Evolutionary conservation across 1,140 invertebrate genomes (phyloP).

Genomic region (Glomeris maerens): DNA sequence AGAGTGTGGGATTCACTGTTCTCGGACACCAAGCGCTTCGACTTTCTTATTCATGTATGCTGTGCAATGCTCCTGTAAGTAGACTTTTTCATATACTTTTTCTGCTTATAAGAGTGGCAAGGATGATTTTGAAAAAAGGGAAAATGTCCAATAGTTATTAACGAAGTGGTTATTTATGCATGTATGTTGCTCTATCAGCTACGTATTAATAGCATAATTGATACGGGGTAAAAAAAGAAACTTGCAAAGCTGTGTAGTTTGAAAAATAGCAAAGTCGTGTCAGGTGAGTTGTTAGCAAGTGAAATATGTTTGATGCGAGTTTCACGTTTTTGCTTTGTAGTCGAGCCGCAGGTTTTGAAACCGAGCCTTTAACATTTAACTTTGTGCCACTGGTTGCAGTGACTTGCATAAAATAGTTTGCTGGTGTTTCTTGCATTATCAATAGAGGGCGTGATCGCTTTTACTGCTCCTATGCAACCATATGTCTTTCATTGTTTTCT

Average conservation of each 20-base stretch:
- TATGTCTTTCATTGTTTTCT: conserved; percentile 18
- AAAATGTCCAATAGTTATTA: background rate
- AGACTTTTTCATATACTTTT: conserved; percentile 6
- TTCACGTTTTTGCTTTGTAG: conserved; percentile 4
- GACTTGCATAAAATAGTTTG: too few relatives aligned
- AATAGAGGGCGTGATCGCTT: background rate
- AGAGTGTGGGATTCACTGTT: conserved; percentile 92
- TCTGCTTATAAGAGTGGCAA: background rate
- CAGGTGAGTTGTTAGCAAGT: too few relatives aligned
- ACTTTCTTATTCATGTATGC: conserved; percentile 79
- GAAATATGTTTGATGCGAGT: too few relatives aligned
- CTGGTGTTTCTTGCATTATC: too few relatives aligned
- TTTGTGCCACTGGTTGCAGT: background rate
- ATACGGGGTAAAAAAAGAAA: background rate
- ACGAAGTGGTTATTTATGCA: too few relatives aligned
- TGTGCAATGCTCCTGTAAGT: conserved; percentile 94
- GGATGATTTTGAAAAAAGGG: background rate
- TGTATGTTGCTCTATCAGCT: background rate
- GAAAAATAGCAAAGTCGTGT: too few relatives aligned
- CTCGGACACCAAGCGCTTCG: conserved; percentile 71
- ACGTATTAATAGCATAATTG: background rate
- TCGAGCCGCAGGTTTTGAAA: background rate
- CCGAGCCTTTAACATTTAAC: background rate
- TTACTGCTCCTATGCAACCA: background rate
- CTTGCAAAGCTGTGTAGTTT: too few relatives aligned